These are phyloP conservation scores for Peromyscus nudipes DNA, from an alignment of 2,797 vertebrate species.

Conservation along the genomic window DNA sequence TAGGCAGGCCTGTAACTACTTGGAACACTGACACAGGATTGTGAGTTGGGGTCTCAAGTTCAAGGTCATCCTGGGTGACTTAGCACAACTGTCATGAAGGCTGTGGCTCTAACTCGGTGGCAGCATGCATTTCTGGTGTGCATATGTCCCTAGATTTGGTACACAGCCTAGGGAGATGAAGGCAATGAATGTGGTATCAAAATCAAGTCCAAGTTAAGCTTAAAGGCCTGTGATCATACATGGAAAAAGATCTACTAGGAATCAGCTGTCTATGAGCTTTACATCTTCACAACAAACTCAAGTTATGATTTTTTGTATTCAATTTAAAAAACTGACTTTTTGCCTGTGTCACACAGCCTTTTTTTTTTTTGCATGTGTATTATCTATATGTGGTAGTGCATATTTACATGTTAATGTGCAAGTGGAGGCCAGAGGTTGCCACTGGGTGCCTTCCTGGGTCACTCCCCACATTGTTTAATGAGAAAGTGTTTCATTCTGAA, in stretches of 20 bases:
- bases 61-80: neutral
- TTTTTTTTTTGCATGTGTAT: neutral
- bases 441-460: neutral
- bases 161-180: neutral
- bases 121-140: neutral
- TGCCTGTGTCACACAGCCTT: neutral
- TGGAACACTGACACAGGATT: neutral
- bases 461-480: neutral
- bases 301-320: neutral
- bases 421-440: neutral
- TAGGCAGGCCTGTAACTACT: neutral
- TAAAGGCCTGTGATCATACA: neutral
- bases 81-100: neutral
- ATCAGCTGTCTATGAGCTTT: neutral
- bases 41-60: neutral
- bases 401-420: neutral
- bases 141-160: neutral
- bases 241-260: neutral
- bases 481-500: neutral
- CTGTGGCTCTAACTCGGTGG: neutral
- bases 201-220: constrained; percentile 4
- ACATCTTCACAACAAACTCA: neutral
- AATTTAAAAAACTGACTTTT: neutral
- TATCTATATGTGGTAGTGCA: neutral
- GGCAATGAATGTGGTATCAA: neutral